Percentiles rank a stretch among this genome's conserved stretches.
phyloP scores from a whole-genome alignment of 2,113 vertebrate genomes.

The Protobothrops mucrosquamatus region DNA sequence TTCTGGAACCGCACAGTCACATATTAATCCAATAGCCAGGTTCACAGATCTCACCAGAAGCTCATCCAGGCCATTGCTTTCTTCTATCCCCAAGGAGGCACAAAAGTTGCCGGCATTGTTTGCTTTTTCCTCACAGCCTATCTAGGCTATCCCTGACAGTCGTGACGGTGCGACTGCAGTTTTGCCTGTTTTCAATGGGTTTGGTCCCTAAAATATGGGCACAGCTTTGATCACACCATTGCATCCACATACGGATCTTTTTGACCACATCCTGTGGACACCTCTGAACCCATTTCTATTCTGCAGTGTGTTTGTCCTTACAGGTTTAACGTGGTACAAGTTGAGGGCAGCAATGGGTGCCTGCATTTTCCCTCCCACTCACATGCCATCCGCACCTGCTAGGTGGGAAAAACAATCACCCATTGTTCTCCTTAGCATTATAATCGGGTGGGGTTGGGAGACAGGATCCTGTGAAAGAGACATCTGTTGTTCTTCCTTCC shows the following conservation, averaged over 20 bases:
- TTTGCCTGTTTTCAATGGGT: not conserved
- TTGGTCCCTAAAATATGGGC: not conserved
- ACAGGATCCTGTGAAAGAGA: not conserved
- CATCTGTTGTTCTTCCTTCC: not conserved
- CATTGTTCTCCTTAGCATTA: not conserved
- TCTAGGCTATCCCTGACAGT: not conserved
- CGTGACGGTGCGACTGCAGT: not conserved
- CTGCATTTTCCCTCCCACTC: not conserved
- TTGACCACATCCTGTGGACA: not conserved
- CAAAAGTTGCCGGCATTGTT: not conserved
- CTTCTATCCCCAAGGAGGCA: not conserved
- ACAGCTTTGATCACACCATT: not conserved
- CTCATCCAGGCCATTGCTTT: not conserved
- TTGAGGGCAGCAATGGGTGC: not conserved
- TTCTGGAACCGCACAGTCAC: not conserved
- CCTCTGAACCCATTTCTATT: not conserved
- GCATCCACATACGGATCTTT: not conserved
- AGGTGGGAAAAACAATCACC: not conserved
- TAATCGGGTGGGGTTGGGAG: not conserved
- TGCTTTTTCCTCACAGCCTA: not conserved
- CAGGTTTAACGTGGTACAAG: not conserved
- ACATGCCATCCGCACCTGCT: not conserved
- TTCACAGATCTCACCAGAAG: not conserved
- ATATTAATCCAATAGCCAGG: not conserved
- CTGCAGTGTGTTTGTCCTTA: not conserved